Percentiles rank a stretch among this genome's conserved stretches.
These are phyloP conservation scores for Subacronicta megacephala DNA, from an alignment of 2,888 invertebrate genomes.

Conservation along the genomic window DNA sequence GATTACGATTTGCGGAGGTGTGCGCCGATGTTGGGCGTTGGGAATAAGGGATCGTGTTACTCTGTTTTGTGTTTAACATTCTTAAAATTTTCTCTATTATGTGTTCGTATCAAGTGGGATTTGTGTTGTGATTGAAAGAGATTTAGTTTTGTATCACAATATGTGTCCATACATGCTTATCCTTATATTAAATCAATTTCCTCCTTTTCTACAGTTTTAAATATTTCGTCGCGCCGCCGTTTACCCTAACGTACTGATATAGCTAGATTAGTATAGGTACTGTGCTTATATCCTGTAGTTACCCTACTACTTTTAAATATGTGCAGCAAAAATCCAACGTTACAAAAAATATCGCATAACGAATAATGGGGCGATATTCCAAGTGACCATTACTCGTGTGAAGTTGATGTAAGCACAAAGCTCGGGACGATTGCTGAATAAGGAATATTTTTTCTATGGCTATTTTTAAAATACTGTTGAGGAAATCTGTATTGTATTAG, in stretches of 20 bases:
- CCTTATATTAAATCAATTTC: conserved; percentile 4
- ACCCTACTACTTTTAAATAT: conserved; percentile 40
- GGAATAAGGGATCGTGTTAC: conserved; percentile 81
- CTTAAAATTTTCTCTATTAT: conserved; percentile 66
- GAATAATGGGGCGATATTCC: conserved; percentile 72
- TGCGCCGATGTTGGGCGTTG: conserved; percentile 74
- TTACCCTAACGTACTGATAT: no score
- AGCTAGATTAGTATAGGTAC: no score
- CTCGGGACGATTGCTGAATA: conserved; percentile 58
- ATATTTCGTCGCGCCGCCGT: conserved; percentile 49
- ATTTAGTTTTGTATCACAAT: conserved; percentile 28
- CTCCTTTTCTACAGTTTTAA: conserved; percentile 9
- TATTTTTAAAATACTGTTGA: conserved; percentile 28
- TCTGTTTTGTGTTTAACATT: conserved; percentile 79
- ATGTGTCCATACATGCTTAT: conserved; percentile 3
- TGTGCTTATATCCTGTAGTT: conserved; percentile 50
- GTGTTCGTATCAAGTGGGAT: conserved; percentile 62
- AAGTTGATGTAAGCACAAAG: conserved; percentile 69
- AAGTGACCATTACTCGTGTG: conserved; percentile 72
- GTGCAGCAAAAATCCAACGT: conserved; percentile 57
- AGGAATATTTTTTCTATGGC: conserved; percentile 54
- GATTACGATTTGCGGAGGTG: conserved; percentile 89
- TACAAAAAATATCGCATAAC: conserved; percentile 60
- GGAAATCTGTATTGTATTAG: conserved; percentile 27
- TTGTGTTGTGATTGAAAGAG: conserved; percentile 45